Percentiles rank a stretch among this genome's conserved stretches.
phyloP scores from a whole-genome alignment of 2,888 invertebrate genomes.

The Dendrolimus houi region DNA sequence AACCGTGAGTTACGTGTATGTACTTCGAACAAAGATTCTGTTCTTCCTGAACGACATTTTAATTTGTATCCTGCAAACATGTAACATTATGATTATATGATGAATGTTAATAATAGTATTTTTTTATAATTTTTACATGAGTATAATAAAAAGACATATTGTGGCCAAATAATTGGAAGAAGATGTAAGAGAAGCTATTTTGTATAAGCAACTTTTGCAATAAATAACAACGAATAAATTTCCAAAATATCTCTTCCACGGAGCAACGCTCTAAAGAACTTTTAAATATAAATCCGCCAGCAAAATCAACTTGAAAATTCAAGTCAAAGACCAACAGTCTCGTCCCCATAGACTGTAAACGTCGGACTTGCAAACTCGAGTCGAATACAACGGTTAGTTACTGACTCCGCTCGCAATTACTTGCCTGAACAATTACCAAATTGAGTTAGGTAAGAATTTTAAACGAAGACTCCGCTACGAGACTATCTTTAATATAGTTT shows the following conservation, averaged over 20 bases:
- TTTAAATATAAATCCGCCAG: not conserved
- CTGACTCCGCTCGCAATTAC: constrained; percentile 17
- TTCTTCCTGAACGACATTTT: too few species aligned
- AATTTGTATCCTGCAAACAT: too few species aligned
- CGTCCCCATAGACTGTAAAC: not conserved
- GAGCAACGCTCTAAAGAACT: not conserved
- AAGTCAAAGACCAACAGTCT: constrained; percentile 3
- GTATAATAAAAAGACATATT: too few species aligned
- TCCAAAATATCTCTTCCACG: not conserved
- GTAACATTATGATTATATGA: too few species aligned
- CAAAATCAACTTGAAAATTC: constrained; percentile 10
- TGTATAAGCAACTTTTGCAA: too few species aligned
- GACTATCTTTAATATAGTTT: not conserved
- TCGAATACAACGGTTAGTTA: not conserved
- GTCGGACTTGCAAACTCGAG: not conserved
- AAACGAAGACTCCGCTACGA: constrained; percentile 14
- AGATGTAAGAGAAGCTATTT: too few species aligned
- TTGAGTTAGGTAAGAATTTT: constrained; percentile 28
- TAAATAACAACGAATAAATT: not conserved
- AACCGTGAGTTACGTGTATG: too few species aligned
- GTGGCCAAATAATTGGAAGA: too few species aligned
- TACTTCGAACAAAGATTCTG: too few species aligned
- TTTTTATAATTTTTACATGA: too few species aligned
- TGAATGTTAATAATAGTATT: too few species aligned
- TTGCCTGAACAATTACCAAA: constrained; percentile 29